Base-by-base conservation (phyloP, 2,797 vertebrate genomes). In the Tokudaia muenninki region DNA sequence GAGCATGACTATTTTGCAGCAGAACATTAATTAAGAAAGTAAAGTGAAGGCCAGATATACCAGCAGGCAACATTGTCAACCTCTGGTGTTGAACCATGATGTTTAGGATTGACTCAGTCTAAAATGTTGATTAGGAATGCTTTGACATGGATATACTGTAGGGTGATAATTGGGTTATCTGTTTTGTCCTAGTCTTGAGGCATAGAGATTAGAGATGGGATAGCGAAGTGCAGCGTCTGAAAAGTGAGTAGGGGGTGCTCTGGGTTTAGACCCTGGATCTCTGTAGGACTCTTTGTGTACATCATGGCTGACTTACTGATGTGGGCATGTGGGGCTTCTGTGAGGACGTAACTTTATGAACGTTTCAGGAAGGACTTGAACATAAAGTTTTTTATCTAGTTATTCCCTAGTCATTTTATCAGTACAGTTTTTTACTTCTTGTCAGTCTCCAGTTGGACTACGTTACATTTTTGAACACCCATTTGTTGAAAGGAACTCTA, bases 261-360 rank as follows among this genome's bases (percentile, higher is more conserved):
- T 75, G 7, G 87, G 86, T 12, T 65, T 87, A 88, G 90, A 52
- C 41, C 26, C 59, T 31, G 3, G 74, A 87, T 84, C 93, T 93
- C n/a, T 83, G 1, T 77, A 77, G 91, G 47, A 70, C 92, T 95
- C 78, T 81, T 16, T 79, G 59, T 31, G 55, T 92, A 6, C 26
- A 81, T 94, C 50, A 87, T 79, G 61, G 82, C 19, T 94, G 44
- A 94, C 31, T 90, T 79, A 78, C 63, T 83, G 78, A 59, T 87
- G 90, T 1, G 7, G 12, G 3, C 31, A 14, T 52, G 21, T 70
- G 31, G 52, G 17, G 21, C 57, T 93, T 65, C 31, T 80, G 6
- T 80, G 91, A 92, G 57, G 95, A 82, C 41, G 75, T 87, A 86
- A 47, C 78, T 93, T n/a, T n/a, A 61, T 93, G 72, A 92, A 94